Base-by-base conservation (phyloP, 2,797 vertebrate species). In the Decapterus maruadsi region DNA sequence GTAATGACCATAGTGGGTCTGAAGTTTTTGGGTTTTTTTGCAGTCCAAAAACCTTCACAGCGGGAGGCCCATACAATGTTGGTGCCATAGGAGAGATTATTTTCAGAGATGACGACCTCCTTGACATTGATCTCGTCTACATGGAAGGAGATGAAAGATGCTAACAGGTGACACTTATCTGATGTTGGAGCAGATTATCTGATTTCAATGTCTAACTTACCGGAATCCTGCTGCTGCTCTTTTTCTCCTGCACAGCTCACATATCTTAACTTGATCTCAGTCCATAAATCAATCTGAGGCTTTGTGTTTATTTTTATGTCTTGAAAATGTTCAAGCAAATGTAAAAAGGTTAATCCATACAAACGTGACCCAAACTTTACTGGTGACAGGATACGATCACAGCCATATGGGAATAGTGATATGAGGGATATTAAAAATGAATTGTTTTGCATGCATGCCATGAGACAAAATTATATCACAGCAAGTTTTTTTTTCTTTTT, bases 121-220 rank as follows among this genome's bases (percentile, higher is more conserved):
- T 80, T 82, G 86, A 86, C 87, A 92, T 88, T 89, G 87, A 91
- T 90, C 87, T 46, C 74, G 80, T 90, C 82, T 75, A 43, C 79
- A 76, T 82, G 83, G 68, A 81, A 81, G 57, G 77, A 79, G 87
- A 88, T 80, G 86, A 83, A 79, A 80, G 68, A 61, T 58, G 74
- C 72, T 9, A 83, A 90, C 88, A 91, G 85, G 83, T 89, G 84
- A 84, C 53, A 72, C 77, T 87, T 80, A 86, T 90, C 87, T 87
- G 78, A 87, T 83, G 82, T 81, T 80, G 65, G 77, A 75, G 55
- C 68, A 72, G 83, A 92, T 94, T 82, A 92, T 92, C 78, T 81
- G 82, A 89, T 92, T 91, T 89, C 87, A 77, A 65, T 68, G 83
- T 87, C 81, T 79, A 88, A 91, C 84, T 90, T 89, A 91, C 89